These are phyloP conservation scores for Pelochelys cantorii DNA, from an alignment of 2,797 vertebrate genomes.

Conservation along the genomic window DNA sequence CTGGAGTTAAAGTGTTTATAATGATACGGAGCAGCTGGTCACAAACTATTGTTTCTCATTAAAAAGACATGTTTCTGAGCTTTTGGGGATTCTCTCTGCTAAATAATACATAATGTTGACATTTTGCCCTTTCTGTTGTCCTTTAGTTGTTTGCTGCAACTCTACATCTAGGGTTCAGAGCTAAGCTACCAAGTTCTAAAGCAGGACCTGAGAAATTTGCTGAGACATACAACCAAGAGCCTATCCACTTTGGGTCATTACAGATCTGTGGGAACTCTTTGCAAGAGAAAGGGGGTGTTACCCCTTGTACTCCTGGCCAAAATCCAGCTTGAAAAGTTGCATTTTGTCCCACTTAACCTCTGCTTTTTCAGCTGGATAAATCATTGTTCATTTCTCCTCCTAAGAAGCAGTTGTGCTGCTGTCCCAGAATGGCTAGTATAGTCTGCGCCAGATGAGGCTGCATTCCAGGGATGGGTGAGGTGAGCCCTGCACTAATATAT, in stretches of 20 bases:
- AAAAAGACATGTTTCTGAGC: constrained; percentile 70
- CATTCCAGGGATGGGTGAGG: neutral
- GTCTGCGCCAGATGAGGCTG: neutral
- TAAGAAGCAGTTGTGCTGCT: neutral
- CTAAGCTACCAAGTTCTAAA: neutral
- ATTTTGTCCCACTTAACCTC: neutral
- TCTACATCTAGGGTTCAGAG: neutral
- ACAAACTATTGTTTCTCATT: constrained; percentile 73
- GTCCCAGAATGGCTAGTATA: neutral
- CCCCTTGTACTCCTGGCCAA: neutral
- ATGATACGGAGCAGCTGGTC: constrained; percentile 72
- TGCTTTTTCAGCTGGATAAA: neutral
- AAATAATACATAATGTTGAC: constrained; percentile 59
- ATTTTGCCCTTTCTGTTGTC: constrained; percentile 68
- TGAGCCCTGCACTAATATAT: neutral
- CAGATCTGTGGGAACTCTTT: neutral
- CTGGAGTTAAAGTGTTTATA: constrained; percentile 59
- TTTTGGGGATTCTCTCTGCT: constrained; percentile 70
- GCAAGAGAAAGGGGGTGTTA: neutral
- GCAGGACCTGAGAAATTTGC: neutral
- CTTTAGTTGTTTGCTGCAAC: constrained; percentile 5
- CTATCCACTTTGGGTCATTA: neutral
- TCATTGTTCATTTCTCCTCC: neutral
- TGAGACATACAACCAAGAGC: neutral
- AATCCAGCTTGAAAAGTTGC: neutral